phyloP scores from a whole-genome alignment of 2,113 vertebrate species.

The Limanda limanda region DNA sequence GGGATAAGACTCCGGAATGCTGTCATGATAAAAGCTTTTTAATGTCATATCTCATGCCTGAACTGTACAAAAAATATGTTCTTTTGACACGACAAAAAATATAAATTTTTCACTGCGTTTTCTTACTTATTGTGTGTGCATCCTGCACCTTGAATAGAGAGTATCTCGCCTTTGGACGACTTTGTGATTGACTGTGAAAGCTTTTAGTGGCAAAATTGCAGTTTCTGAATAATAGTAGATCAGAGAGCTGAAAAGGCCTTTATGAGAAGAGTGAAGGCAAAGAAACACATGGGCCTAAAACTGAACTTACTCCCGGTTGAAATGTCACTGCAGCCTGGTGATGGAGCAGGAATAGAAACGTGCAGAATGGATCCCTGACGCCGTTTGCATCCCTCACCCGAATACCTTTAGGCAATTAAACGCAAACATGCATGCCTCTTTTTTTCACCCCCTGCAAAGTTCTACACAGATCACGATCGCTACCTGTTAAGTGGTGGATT shows the following conservation, averaged over 20 bases:
- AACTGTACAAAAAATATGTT: conserved; percentile 10
- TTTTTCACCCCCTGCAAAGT: not conserved
- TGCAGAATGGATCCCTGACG: conserved; percentile 17
- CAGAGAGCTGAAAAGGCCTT: conserved; percentile 18
- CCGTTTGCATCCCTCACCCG: not conserved
- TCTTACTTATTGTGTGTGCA: conserved; percentile 2
- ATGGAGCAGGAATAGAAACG: not conserved
- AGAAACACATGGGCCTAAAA: conserved; percentile 27
- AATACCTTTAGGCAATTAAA: conserved; percentile 61
- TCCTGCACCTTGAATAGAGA: conserved; percentile 7
- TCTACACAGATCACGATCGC: conserved; percentile 57
- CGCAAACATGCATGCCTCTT: conserved; percentile 27
- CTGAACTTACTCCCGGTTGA: conserved; percentile 10
- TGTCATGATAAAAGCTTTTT: conserved; percentile 78
- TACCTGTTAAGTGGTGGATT: conserved; percentile 67
- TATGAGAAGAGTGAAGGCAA: not conserved
- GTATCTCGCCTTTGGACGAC: conserved; percentile 14
- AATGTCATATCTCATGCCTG: conserved; percentile 57
- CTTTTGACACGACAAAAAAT: conserved; percentile 36
- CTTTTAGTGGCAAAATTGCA: conserved; percentile 64
- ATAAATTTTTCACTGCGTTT: conserved; percentile 55
- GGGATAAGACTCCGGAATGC: conserved; percentile 13
- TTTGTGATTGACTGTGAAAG: conserved; percentile 41
- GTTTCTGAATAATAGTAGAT: conserved; percentile 30
- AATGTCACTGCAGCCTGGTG: conserved; percentile 24